phyloP scores from a whole-genome alignment of 2,797 vertebrate species.

The Mallotus villosus region DNA sequence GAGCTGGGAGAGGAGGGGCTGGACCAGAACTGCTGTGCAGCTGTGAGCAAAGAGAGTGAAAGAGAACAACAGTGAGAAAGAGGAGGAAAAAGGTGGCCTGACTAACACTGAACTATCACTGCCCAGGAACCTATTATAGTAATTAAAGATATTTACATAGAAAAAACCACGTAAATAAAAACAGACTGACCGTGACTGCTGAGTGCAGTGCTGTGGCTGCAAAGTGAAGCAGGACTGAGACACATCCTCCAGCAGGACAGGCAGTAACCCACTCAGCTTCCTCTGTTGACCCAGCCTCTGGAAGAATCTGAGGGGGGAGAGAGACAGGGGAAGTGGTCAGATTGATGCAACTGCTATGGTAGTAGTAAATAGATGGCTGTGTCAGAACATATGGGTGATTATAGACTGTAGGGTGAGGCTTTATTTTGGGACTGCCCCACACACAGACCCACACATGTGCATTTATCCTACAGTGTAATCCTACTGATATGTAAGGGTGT shows the following conservation, averaged over 20 bases:
- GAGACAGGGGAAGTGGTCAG: constrained; percentile 23
- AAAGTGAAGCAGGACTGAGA: constrained; percentile 77
- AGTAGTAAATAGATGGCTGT: too few species aligned
- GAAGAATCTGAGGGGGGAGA: constrained; percentile 65
- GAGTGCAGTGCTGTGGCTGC: constrained; percentile 52
- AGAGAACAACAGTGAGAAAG: background rate
- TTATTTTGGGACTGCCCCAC: too few species aligned
- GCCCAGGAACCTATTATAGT: too few species aligned
- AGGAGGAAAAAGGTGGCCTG: background rate
- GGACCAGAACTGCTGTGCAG: constrained; percentile 48
- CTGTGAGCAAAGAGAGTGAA: constrained; percentile 34
- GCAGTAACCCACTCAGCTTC: constrained; percentile 28
- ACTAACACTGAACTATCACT: too few species aligned
- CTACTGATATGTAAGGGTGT: background rate
- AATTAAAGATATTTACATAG: background rate
- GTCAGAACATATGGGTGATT: too few species aligned
- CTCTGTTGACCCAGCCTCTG: constrained; percentile 54
- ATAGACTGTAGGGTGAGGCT: too few species aligned
- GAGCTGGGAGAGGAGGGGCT: constrained; percentile 44
- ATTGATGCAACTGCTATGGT: background rate
- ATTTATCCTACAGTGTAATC: background rate
- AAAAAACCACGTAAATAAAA: background rate
- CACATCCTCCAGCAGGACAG: constrained; percentile 62
- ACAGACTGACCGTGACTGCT: constrained; percentile 47
- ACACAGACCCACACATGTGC: background rate